These are phyloP conservation scores for Ptilorrhoa leucosticta DNA, from an alignment of 2,113 vertebrate genomes.

Conservation along the genomic window DNA sequence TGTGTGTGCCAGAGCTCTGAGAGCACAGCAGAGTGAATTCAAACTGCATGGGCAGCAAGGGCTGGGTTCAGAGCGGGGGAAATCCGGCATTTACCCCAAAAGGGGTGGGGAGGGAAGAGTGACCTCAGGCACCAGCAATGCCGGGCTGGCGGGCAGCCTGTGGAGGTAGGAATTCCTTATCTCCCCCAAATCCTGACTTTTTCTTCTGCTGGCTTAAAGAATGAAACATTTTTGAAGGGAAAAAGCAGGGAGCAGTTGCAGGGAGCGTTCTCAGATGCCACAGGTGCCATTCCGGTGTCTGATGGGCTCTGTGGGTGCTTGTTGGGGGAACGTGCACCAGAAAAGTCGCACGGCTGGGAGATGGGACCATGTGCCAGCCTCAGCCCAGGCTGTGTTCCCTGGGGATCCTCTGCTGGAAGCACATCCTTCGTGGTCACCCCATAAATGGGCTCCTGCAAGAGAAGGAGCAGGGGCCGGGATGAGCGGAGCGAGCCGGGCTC, in stretches of 20 bases:
- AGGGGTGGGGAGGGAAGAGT: not conserved
- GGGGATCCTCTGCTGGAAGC: not conserved
- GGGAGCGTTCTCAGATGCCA: not conserved
- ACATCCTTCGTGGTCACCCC: not conserved
- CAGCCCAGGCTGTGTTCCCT: not conserved
- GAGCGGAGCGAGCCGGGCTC: not conserved
- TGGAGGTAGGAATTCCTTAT: not conserved
- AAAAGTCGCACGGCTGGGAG: accelerated
- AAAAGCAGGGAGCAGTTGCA: not conserved
- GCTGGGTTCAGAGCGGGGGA: accelerated
- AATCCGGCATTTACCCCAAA: not conserved
- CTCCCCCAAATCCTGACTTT: not conserved
- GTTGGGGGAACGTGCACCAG: not conserved
- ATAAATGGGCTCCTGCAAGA: not conserved
- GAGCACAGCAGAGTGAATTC: not conserved
- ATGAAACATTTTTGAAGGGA: not conserved
- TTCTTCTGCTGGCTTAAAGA: not conserved
- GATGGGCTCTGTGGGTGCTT: not conserved
- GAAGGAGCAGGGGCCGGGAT: not conserved
- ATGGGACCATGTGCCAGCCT: not conserved
- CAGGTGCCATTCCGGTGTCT: not conserved
- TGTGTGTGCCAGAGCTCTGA: not conserved
- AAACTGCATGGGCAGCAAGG: not conserved
- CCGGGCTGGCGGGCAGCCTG: not conserved
- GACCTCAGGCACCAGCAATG: not conserved